Conservation (phyloP, 2,797 vertebrate species). For the Eulemur mongoz region DNA sequence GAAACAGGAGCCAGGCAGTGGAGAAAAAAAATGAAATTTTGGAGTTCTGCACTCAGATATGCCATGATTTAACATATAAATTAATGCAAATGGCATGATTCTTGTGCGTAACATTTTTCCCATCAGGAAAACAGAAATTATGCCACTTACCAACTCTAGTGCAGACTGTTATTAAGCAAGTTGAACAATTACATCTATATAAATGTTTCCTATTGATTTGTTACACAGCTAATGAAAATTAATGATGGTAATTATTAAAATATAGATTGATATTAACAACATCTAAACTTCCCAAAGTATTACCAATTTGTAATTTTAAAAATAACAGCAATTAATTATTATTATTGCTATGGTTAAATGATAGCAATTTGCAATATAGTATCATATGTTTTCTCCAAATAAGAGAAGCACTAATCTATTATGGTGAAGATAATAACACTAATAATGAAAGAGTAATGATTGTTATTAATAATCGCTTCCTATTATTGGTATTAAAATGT, state of each 20-base stretch:
- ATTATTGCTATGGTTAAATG: constrained; percentile 52
- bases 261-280: constrained; percentile 61
- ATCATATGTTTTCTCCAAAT: constrained; percentile 53
- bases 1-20: neutral
- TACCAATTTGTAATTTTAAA: constrained; percentile 60
- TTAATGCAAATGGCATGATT: neutral
- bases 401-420: constrained; percentile 57
- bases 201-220: constrained; percentile 51
- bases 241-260: constrained; percentile 65
- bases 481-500: constrained; percentile 54
- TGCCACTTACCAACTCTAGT: neutral
- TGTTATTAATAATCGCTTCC: constrained; percentile 40
- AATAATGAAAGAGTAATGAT: constrained; percentile 55
- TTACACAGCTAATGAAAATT: constrained; percentile 59
- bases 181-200: constrained; percentile 7
- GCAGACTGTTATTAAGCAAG: constrained; percentile 31
- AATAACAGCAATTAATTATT: constrained; percentile 67
- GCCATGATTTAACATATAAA: neutral
- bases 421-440: constrained; percentile 44
- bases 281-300: constrained; percentile 67
- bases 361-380: constrained; percentile 56
- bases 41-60: neutral
- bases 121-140: constrained; percentile 46
- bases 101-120: neutral
- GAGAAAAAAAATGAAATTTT: neutral